Base-by-base conservation (phyloP, 1,140 invertebrate species). In the Drosophila biarmipes region DNA sequence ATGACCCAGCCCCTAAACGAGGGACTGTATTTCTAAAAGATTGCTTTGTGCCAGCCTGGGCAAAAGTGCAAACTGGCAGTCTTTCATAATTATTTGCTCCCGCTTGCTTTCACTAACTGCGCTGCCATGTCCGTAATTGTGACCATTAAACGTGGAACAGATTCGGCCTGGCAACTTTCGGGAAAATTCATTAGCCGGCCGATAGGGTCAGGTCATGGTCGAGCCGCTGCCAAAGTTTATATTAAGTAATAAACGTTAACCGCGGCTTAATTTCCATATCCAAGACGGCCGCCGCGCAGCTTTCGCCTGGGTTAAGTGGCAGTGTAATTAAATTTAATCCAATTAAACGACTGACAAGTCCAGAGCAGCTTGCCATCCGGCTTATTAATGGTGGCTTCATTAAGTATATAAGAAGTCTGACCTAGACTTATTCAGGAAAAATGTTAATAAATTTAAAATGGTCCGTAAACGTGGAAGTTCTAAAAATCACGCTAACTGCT, bases 271-370 rank as follows among this genome's bases (percentile, higher is more conserved):
- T 87, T 87, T 81, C 74, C 82, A 82, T 75, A 87, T 59, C 17
- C 61, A 81, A 79, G 57, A 38, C 49, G 61, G 19, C 38, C 31
- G 12, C 12, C 21, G 10, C 51, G 34, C 34, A 29, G 31, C 31
- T 34, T n/a, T n/a, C 38, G 24, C 61, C 51, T 69, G 66, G 51
- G 57, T 66, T 58, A 75, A 87, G 55, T 81, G 74, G 58, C 35
- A 43, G 78, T 61, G 61, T 86, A 81, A 86, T 87, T 87, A 81
- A 78, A 81, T 78, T 72, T 62, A 72, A 87, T 78, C 82, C 81
- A 86, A 81, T 86, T 86, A 81, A 78, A 72, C 59, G 64, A 78
- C 82, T 71, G 74, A 74, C 68, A 86, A 78, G 73, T 64, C 64
- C 46, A 40, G 38, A 66, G 52, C 37, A 56, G 53, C 61, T 67